A percentile compares a stretch with the other conserved stretches of the same genome.
Conservation (phyloP, 1,140 invertebrate species). For the Leptinotarsa lineolata region DNA sequence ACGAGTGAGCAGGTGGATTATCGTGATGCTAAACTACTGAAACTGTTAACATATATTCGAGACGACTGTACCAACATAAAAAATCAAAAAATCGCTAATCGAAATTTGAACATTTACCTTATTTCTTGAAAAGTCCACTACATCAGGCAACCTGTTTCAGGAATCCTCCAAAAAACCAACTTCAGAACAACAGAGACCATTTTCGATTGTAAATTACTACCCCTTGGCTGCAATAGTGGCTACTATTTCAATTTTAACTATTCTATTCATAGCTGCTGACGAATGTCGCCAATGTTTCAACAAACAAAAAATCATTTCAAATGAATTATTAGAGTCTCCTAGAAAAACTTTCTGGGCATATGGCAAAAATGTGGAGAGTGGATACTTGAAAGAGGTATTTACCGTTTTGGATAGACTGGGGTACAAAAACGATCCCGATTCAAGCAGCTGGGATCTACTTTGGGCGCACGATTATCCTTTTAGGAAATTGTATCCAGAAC, state of each 20-base stretch:
- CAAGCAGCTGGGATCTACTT: constrained; percentile 80
- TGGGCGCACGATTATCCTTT: constrained; percentile 97
- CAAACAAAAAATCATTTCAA: not conserved
- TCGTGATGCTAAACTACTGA: too few relatives aligned
- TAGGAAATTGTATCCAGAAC: constrained; percentile 61
- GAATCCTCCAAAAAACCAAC: not conserved
- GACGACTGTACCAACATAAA: too few relatives aligned
- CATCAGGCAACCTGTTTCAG: not conserved
- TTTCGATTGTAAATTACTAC: not conserved
- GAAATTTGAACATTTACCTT: too few relatives aligned
- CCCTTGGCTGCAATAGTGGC: constrained; percentile 36
- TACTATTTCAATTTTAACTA: constrained; percentile 38
- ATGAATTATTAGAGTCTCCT: not conserved
- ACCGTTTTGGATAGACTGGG: constrained; percentile 74
- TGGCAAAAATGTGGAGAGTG: constrained; percentile 61
- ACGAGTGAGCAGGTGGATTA: too few relatives aligned
- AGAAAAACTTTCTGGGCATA: constrained; percentile 60
- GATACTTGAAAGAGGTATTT: constrained; percentile 79
- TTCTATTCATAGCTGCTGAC: constrained; percentile 44
- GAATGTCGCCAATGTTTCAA: constrained; percentile 45
- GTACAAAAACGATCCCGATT: constrained; percentile 65
- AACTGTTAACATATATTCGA: too few relatives aligned
- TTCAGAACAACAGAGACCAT: not conserved
- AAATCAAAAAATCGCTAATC: too few relatives aligned
- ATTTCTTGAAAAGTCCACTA: too few relatives aligned